Evolutionary conservation across 2,888 invertebrate genomes (phyloP).

Genomic region (Stomorhina lunata): DNA sequence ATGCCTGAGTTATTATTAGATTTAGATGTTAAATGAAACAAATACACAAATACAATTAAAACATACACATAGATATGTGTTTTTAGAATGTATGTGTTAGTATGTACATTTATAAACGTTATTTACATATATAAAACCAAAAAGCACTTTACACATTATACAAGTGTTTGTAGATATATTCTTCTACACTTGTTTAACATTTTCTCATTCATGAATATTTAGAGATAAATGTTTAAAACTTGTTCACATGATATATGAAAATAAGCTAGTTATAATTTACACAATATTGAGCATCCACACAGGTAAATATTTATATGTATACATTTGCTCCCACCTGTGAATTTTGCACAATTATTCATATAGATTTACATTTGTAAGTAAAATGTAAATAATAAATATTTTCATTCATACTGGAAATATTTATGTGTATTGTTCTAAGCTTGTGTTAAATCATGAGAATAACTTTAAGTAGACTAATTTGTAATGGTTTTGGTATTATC

Average conservation of each 20-base stretch:
- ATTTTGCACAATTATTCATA: background rate
- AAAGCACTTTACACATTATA: background rate
- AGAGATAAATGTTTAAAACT: background rate
- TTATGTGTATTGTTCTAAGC: conserved; percentile 27
- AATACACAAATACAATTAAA: conserved; percentile 6
- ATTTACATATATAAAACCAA: background rate
- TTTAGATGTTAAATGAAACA: conserved; percentile 24
- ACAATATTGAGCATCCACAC: conserved; percentile 24
- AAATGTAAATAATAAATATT: conserved; percentile 9
- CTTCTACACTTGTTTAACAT: background rate
- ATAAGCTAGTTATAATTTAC: conserved; percentile 41
- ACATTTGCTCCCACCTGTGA: too few relatives aligned
- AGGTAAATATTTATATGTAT: background rate
- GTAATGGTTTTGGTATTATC: conserved; percentile 24
- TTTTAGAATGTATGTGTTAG: background rate
- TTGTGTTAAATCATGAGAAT: conserved; percentile 42
- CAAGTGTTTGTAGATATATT: background rate
- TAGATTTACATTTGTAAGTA: conserved; percentile 10
- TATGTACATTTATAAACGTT: too few relatives aligned
- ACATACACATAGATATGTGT: background rate
- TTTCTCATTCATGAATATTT: background rate
- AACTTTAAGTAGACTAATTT: conserved; percentile 46
- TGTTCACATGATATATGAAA: conserved; percentile 30
- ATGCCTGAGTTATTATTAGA: conserved; percentile 1
- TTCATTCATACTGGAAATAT: background rate